Percentiles rank a stretch among this genome's conserved stretches.
Conservation (phyloP, 1,140 invertebrate species). For the Hestina assimilis region DNA sequence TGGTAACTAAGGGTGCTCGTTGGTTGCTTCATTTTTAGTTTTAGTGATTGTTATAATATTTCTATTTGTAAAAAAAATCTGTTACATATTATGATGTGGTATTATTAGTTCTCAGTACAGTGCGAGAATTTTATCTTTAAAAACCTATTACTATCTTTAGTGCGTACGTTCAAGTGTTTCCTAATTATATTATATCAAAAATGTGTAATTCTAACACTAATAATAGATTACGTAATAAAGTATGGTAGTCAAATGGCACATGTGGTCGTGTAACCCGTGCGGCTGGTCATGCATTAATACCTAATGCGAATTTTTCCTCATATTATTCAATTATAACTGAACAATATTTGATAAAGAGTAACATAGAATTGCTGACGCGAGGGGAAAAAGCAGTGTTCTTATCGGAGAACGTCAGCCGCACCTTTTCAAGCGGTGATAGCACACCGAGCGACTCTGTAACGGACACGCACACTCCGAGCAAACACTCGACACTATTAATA, state of each 20-base stretch:
- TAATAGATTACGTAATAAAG: slow-evolving; percentile 59
- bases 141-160: not conserved
- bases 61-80: not conserved
- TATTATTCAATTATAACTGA: slow-evolving; percentile 19
- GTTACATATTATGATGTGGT: not conserved
- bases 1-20: slow-evolving; percentile 28
- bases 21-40: slow-evolving; percentile 1
- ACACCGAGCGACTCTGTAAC: slow-evolving; percentile 45
- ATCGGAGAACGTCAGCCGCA: slow-evolving; percentile 70
- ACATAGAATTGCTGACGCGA: slow-evolving; percentile 58
- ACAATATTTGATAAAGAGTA: slow-evolving; percentile 34
- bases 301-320: slow-evolving; percentile 25
- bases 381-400: slow-evolving; percentile 70
- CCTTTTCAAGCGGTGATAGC: slow-evolving; percentile 72
- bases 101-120: not conserved
- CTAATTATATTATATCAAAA: slow-evolving; percentile 13
- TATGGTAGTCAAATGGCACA: slow-evolving; percentile 57
- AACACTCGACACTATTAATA: slow-evolving; percentile 34
- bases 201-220: slow-evolving; percentile 41
- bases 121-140: not conserved
- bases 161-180: slow-evolving; percentile 8
- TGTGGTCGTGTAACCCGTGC: slow-evolving; percentile 41
- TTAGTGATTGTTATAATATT: slow-evolving; percentile 4
- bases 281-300: slow-evolving; percentile 4
- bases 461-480: slow-evolving; percentile 45